Evolutionary conservation across 2,888 invertebrate genomes (phyloP).

Genomic region (Andricus curvator): DNA sequence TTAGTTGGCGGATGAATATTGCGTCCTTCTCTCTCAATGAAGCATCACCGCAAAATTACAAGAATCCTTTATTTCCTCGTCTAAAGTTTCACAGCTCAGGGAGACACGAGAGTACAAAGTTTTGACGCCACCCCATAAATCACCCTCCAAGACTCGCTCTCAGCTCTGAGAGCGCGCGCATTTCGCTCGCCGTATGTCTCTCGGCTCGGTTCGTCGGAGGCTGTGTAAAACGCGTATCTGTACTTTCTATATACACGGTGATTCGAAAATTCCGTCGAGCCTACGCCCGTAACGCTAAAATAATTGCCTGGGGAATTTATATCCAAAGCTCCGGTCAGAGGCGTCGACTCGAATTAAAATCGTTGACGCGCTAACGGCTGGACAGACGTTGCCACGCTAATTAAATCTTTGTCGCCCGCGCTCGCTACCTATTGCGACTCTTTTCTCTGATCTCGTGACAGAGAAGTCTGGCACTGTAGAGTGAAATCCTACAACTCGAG

Average conservation of each 20-base stretch:
- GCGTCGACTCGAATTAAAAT: constrained; percentile 64
- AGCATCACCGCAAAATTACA: constrained; percentile 64
- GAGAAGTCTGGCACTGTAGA: not conserved
- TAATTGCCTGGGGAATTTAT: constrained; percentile 70
- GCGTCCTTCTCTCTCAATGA: constrained; percentile 39
- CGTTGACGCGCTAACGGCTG: constrained; percentile 59
- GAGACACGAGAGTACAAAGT: constrained; percentile 74
- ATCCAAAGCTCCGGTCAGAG: constrained; percentile 59
- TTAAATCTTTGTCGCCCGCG: constrained; percentile 65
- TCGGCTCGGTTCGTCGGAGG: constrained; percentile 47
- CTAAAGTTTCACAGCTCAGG: constrained; percentile 58
- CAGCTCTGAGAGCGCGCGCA: constrained; percentile 58
- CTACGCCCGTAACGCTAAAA: constrained; percentile 59
- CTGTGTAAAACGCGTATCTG: constrained; percentile 44
- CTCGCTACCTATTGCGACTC: constrained; percentile 9
- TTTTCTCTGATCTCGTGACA: not conserved
- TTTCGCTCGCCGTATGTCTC: constrained; percentile 73
- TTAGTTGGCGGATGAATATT: constrained; percentile 40
- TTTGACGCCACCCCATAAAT: constrained; percentile 76
- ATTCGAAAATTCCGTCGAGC: constrained; percentile 65
- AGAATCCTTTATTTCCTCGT: constrained; percentile 66
- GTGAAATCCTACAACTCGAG: not conserved
- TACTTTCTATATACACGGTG: constrained; percentile 59
- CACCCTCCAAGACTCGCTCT: constrained; percentile 65
- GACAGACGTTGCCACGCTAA: constrained; percentile 62